These are phyloP conservation scores for Dicerorhinus sumatrensis DNA, from an alignment of 2,113 vertebrate species.

Conservation along the genomic window DNA sequence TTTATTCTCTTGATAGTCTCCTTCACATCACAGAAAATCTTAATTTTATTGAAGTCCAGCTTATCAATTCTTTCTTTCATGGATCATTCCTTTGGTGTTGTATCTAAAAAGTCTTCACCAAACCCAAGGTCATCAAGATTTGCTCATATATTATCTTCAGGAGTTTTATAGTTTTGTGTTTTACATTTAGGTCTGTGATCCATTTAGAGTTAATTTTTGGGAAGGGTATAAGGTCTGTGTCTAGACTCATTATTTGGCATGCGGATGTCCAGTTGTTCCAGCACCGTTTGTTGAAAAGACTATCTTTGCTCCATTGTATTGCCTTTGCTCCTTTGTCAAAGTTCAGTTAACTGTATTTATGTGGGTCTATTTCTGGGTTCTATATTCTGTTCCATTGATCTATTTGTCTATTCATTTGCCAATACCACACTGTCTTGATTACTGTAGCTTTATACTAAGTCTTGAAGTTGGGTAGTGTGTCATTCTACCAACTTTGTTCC, in stretches of 20 bases:
- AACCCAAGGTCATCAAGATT: neutral
- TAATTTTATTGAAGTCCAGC: neutral
- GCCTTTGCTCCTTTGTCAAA: neutral
- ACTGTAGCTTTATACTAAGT: neutral
- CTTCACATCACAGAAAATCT: neutral
- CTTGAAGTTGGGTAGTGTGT: neutral
- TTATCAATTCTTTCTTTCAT: neutral
- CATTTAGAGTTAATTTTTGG: neutral
- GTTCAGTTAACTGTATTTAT: neutral
- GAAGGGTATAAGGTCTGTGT: neutral
- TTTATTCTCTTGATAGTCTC: neutral
- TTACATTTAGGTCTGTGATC: neutral
- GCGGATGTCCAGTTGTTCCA: neutral
- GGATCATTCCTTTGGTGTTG: neutral
- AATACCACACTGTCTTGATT: neutral
- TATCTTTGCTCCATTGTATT: neutral
- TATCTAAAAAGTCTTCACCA: neutral
- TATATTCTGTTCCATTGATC: neutral
- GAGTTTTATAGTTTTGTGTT: neutral
- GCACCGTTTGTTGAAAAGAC: neutral
- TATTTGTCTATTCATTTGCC: neutral
- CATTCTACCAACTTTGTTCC: neutral
- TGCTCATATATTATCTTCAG: neutral
- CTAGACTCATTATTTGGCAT: neutral
- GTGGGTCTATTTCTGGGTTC: neutral